Percentiles rank a stretch among this genome's conserved stretches.
Evolutionary conservation across 2,888 invertebrate genomes (phyloP).

Genomic region (Melinopterus prodromus): DNA sequence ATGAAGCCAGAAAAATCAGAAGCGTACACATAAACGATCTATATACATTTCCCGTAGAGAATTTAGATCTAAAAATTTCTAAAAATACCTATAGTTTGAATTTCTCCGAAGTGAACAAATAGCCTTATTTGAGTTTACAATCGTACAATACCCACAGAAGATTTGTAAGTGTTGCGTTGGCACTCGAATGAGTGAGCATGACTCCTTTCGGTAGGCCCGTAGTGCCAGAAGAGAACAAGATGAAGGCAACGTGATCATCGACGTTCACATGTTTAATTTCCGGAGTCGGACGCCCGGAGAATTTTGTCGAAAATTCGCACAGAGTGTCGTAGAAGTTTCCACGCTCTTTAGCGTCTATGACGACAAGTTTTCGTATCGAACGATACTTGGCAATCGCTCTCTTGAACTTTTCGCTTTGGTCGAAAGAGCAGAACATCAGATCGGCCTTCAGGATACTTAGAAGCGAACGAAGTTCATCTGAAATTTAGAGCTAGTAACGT

Average conservation of each 20-base stretch:
- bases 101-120: not conserved
- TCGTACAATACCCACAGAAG: slow-evolving; percentile 26
- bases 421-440: slow-evolving; percentile 28
- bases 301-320: not conserved
- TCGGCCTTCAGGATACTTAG: slow-evolving; percentile 28
- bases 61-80: too few species aligned
- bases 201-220: slow-evolving; percentile 75
- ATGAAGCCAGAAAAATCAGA: too few species aligned
- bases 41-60: too few species aligned
- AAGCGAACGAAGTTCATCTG: slow-evolving; percentile 30
- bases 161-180: slow-evolving; percentile 31
- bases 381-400: slow-evolving; percentile 25
- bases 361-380: slow-evolving; percentile 29
- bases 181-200: slow-evolving; percentile 67
- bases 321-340: slow-evolving; percentile 14
- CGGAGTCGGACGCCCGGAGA: not conserved
- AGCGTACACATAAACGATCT: too few species aligned
- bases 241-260: slow-evolving; percentile 44
- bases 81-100: too few species aligned
- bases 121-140: not conserved
- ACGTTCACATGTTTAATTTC: slow-evolving; percentile 31
- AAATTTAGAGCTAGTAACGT: slow-evolving; percentile 13
- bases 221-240: slow-evolving; percentile 74
- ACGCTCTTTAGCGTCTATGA: slow-evolving; percentile 18
- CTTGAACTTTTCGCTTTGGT: slow-evolving; percentile 23